Base-by-base conservation (phyloP, 2,888 invertebrate genomes). In the Oxyscelio sp. region DNA sequence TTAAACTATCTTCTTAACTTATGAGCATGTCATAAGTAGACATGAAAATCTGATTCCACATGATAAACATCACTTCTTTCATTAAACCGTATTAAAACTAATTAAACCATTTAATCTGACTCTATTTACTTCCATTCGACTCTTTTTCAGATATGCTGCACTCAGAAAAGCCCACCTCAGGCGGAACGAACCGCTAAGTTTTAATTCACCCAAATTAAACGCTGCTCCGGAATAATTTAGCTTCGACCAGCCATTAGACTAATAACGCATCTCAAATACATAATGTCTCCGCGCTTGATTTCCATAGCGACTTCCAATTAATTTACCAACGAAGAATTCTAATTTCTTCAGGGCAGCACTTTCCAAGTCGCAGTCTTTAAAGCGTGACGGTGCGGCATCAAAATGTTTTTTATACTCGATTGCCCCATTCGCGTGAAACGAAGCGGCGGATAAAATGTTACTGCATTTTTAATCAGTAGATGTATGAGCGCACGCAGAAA, bases 291-390 rank as follows among this genome's bases (percentile, higher is more conserved):
- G 19, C 22, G 43, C 54, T 54, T 56, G 27, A 56, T 19, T 65
- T 56, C 38, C 54, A 52, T 21, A 74, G 63, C 22, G 45, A 45
- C 31, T 63, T 11, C 48, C 50, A 75, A 75, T 75, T 75, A 75
- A 65, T 75, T 65, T 40, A 22, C 34, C 50, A n/a, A 48, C 13
- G 24, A 61, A 74, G 50, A 75, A 56, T 75, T 52, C 34, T 24
- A 56, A 75, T 65, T 75, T 65, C 65, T 75, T 45, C 56, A 43
- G 22, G 34, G 27, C 56, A 43, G 38, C 45, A 74, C 74, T 74
- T 63, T 74, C 74, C 54, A 63, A 74, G 52, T 74, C 63, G 31
- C 54, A 74, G 17, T 54, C 74, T 21, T 9, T 15, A n/a, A 63
- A 74, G 63, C 74, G 63, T 63, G 63, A 73, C 73, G 17, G n/a